Conservation (phyloP, 2,113 vertebrate genomes). For the Mionectes macconnelli region DNA sequence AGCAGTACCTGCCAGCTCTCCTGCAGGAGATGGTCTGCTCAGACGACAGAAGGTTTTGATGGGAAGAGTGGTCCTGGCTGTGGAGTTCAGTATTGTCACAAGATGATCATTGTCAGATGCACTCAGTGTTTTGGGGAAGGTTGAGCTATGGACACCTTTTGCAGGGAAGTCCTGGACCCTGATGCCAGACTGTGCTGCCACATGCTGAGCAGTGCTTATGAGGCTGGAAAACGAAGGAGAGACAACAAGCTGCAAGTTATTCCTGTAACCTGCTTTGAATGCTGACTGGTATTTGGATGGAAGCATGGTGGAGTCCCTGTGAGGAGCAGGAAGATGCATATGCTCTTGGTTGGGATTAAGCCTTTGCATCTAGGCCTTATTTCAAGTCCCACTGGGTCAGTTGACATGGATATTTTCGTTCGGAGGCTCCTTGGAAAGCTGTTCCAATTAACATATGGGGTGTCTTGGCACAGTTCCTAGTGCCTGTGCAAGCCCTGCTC, state of each 20-base stretch:
- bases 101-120: rapidly evolving
- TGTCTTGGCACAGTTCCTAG: neutral
- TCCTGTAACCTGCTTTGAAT: neutral
- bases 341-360: neutral
- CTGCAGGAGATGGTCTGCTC: neutral
- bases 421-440: neutral
- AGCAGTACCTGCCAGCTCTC: neutral
- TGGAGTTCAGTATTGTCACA: rapidly evolving
- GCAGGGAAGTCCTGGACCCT: neutral
- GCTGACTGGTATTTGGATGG: neutral
- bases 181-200: neutral
- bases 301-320: neutral
- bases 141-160: neutral
- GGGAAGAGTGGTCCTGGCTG: neutral
- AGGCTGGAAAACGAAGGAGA: neutral
- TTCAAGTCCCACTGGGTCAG: neutral
- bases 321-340: neutral
- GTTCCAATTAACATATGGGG: neutral
- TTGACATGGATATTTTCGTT: neutral
- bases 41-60: neutral
- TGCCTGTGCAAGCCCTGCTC: neutral
- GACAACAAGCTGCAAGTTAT: neutral
- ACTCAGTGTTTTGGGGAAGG: neutral
- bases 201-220: rapidly evolving
- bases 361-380: neutral